Base-by-base conservation (phyloP, 1,140 invertebrate genomes). In the Drosophila ogumai region DNA sequence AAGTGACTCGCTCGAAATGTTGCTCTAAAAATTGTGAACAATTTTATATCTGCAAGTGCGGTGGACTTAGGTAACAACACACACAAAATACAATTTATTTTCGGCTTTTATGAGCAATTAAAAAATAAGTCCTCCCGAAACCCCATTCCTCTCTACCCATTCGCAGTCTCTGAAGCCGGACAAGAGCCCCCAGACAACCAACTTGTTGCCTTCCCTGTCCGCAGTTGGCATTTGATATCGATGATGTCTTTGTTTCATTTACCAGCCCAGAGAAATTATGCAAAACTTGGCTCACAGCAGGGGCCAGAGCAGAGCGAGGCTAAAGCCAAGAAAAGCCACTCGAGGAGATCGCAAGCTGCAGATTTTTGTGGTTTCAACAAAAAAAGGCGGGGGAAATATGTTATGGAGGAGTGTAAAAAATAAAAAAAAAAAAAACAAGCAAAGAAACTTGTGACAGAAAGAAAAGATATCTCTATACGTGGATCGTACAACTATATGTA, bases 161-260 rank as follows among this genome's bases (percentile, higher is more conserved):
- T n/a, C 32, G 0, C 32, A 54, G 17, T 52, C 50, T 36, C 17
- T 25, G 22, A 86, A 86, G 82, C 82, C 82, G 84, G 52, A 77
- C 77, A 75, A 75, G 60, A 77, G 59, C 61, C 61, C 61, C 63
- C 63, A 69, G 55, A 59, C 65, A 78, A 69, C 49, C 49, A 78
- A 71, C 64, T 69, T 56, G 68, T 73, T 75, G 64, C 44, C 47
- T 41, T 74, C 55, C 50, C 46, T n/a, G 46, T 52, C 43, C 44
- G 32, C 71, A 58, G 60, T 52, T 73, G 84, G 80, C 76, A 87
- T 90, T 87, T 88, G 84, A 87, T 88, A 80, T 87, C 84, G 81
- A 87, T 88, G 84, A 87, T 87, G 76, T 87, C 85, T 87, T 87
- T 87, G 85, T 86, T 87, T 86, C 82, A 87, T 82, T 87, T 86